These are phyloP conservation scores for Danio tinwini DNA, from an alignment of 2,797 vertebrate genomes.

Conservation along the genomic window DNA sequence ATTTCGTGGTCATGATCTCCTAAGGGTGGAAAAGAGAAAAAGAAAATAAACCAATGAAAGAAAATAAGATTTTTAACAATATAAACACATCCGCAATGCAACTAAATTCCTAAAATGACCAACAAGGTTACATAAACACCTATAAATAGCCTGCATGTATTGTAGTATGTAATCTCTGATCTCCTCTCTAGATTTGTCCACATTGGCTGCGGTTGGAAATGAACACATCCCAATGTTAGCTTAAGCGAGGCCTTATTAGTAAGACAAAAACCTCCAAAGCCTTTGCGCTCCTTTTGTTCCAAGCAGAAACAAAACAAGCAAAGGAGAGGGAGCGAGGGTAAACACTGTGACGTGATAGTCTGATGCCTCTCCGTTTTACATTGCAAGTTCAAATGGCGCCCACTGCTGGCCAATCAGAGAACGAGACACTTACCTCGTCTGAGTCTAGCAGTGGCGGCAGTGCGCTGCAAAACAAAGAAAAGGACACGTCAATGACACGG, in stretches of 20 bases:
- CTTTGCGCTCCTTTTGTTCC: constrained; percentile 55
- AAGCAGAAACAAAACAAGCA: constrained; percentile 51
- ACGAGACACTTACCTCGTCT: constrained; percentile 76
- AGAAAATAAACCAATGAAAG: neutral
- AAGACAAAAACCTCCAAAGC: constrained; percentile 55
- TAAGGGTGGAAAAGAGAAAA: constrained; percentile 49
- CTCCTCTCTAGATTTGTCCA: constrained; percentile 37
- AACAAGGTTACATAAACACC: constrained; percentile 11
- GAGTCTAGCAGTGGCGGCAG: constrained; percentile 83
- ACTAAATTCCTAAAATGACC: neutral
- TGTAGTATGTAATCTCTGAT: constrained; percentile 11
- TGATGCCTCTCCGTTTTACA: constrained; percentile 30
- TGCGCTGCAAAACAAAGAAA: constrained; percentile 68
- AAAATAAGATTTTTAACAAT: neutral
- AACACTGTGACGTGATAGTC: constrained; percentile 64
- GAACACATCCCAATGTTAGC: constrained; percentile 31
- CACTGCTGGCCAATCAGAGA: constrained; percentile 59
- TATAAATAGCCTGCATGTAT: constrained; percentile 13
- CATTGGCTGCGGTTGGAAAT: constrained; percentile 32
- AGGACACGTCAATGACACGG: constrained; percentile 2
- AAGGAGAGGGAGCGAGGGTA: constrained; percentile 52
- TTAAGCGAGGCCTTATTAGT: constrained; percentile 47
- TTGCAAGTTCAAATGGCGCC: constrained; percentile 53
- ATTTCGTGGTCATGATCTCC: constrained; percentile 82
- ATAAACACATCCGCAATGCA: neutral